These are phyloP conservation scores for Syngnathus floridae DNA, from an alignment of 2,113 vertebrate species.

Conservation along the genomic window DNA sequence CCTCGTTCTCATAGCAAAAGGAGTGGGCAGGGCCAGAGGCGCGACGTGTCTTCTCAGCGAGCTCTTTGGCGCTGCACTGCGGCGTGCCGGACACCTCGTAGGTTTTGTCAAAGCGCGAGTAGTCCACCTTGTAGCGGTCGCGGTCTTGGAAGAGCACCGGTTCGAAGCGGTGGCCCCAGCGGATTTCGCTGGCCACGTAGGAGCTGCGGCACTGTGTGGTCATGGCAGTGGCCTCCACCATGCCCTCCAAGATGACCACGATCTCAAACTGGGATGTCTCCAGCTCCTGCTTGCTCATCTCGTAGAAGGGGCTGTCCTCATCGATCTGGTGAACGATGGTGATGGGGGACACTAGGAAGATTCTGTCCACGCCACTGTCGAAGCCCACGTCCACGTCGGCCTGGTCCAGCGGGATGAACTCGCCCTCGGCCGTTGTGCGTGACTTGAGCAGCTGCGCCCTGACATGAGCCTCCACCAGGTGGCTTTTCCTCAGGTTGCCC, in stretches of 20 bases:
- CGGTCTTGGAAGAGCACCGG: slow-evolving; percentile 94
- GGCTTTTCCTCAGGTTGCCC: slow-evolving; percentile 92
- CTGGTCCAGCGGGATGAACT: slow-evolving; percentile 93
- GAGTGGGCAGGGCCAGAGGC: slow-evolving; percentile 82
- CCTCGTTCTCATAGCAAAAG: slow-evolving; percentile 97
- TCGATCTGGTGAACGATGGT: slow-evolving; percentile 94
- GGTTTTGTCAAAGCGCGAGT: slow-evolving; percentile 90
- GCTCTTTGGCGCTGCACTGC: slow-evolving; percentile 87
- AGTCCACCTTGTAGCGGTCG: slow-evolving; percentile 95
- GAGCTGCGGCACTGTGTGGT: slow-evolving; percentile 98
- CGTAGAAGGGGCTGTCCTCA: slow-evolving; percentile 90
- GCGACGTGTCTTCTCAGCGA: slow-evolving; percentile 85
- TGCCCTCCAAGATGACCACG: slow-evolving; percentile 93
- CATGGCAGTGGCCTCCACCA: slow-evolving; percentile 97
- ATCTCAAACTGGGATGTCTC: slow-evolving; percentile 93
- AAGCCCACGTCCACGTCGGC: slow-evolving; percentile 93
- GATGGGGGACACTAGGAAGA: slow-evolving; percentile 91
- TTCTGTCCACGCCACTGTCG: slow-evolving; percentile 90
- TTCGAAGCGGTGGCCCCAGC: slow-evolving; percentile 96
- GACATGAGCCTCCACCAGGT: slow-evolving; percentile 92
- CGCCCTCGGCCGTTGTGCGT: slow-evolving; percentile 88
- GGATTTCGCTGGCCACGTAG: slow-evolving; percentile 86
- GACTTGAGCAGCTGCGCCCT: slow-evolving; percentile 92
- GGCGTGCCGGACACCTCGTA: slow-evolving; percentile 93
- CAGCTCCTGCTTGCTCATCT: slow-evolving; percentile 86